A percentile compares a stretch with the other conserved stretches of the same genome.
phyloP scores from a whole-genome alignment of 2,888 invertebrate genomes.

The Alloscopus bannaensis region DNA sequence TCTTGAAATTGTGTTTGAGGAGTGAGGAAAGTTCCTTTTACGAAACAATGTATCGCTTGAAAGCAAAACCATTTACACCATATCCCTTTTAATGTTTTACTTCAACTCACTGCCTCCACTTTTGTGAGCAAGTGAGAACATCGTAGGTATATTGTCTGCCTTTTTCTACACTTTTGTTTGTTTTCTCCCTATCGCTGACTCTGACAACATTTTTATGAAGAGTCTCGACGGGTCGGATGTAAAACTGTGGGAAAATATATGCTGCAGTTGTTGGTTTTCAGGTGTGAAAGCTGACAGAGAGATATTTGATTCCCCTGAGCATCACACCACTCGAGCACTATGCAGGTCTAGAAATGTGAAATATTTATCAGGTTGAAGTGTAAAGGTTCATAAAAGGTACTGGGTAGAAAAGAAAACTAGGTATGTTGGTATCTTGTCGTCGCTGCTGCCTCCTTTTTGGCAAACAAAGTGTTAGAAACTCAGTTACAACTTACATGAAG shows the following conservation, averaged over 20 bases:
- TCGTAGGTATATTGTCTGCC: too few species aligned
- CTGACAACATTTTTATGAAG: constrained; percentile 43
- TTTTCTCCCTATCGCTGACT: constrained; percentile 22
- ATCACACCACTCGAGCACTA: too few species aligned
- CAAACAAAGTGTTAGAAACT: not conserved
- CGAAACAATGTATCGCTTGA: not conserved
- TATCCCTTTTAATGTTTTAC: constrained; percentile 24
- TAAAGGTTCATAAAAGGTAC: too few species aligned
- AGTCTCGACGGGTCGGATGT: constrained; percentile 24
- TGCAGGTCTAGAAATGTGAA: constrained; percentile 50
- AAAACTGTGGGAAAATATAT: constrained; percentile 39
- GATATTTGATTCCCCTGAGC: constrained; percentile 55
- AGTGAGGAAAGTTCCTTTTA: too few species aligned
- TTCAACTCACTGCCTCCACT: not conserved
- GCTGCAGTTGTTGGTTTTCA: constrained; percentile 40
- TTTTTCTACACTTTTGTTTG: too few species aligned
- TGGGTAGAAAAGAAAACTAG: not conserved
- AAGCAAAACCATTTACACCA: constrained; percentile 10
- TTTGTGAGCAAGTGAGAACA: too few species aligned
- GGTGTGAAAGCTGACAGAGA: constrained; percentile 58
- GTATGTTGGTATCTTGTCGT: not conserved
- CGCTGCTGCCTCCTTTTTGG: too few species aligned
- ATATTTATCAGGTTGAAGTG: constrained; percentile 45
- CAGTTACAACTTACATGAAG: not conserved
- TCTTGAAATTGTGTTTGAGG: too few species aligned